A percentile compares a stretch with the other conserved stretches of the same genome.
Evolutionary conservation across 2,888 invertebrate genomes (phyloP).

Genomic region (Drosophila setosimentum): DNA sequence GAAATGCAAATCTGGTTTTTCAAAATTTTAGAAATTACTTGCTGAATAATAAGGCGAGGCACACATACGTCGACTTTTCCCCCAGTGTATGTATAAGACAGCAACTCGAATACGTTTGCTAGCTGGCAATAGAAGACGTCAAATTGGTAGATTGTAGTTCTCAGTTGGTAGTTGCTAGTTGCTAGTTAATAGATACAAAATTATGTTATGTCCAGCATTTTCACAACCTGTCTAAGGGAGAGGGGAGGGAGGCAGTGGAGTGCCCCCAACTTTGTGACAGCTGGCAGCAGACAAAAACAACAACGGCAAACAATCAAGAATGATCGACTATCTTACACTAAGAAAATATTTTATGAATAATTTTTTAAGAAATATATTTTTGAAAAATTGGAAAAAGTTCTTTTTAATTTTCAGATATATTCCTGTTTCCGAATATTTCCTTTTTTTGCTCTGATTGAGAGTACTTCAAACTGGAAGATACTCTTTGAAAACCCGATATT

Average conservation of each 20-base stretch:
- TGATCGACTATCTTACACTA: neutral
- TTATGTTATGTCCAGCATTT: conserved; percentile 68
- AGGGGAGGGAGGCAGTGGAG: conserved; percentile 38
- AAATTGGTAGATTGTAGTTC: conserved; percentile 18
- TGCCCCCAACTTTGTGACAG: conserved; percentile 36
- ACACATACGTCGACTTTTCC: neutral
- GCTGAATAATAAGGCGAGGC: too few relatives aligned
- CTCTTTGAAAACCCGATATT: neutral
- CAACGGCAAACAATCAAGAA: neutral
- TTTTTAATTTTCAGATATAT: neutral
- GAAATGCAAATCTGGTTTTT: too few relatives aligned
- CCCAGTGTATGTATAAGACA: conserved; percentile 17
- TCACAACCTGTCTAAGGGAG: conserved; percentile 65
- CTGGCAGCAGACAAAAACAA: neutral
- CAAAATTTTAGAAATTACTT: neutral
- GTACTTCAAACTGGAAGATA: too few relatives aligned
- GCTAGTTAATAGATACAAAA: conserved; percentile 62
- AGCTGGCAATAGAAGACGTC: conserved; percentile 45
- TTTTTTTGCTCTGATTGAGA: too few relatives aligned
- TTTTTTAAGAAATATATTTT: neutral
- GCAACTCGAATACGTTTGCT: conserved; percentile 22
- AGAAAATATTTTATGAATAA: neutral
- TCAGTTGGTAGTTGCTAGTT: conserved; percentile 15
- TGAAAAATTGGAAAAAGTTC: neutral
- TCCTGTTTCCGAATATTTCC: too few relatives aligned